phyloP scores from a whole-genome alignment of 37 sponge, comb jelly and placozoan genomes.

The Geodia barretti region DNA sequence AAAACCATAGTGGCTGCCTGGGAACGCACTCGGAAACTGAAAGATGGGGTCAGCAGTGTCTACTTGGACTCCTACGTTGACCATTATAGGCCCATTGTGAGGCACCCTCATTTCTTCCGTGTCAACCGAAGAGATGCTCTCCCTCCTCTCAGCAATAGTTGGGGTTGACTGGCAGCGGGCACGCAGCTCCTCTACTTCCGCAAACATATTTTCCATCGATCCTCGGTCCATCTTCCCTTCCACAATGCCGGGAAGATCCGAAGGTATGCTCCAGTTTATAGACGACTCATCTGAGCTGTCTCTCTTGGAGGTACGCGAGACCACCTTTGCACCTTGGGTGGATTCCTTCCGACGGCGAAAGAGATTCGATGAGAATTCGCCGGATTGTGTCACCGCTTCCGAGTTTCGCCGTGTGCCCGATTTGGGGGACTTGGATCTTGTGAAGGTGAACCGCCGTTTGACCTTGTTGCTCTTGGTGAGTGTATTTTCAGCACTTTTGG shows the following conservation, averaged over 20 bases:
- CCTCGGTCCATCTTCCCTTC: background rate
- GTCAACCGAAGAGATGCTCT: background rate
- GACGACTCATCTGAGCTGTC: slow-evolving; percentile 32
- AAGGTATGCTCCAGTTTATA: slow-evolving; percentile 50
- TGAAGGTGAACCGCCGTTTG: slow-evolving; percentile 18
- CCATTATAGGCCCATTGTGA: background rate
- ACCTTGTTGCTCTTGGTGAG: background rate
- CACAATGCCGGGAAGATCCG: slow-evolving; percentile 43
- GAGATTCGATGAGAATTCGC: background rate
- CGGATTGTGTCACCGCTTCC: background rate
- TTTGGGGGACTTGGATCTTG: background rate
- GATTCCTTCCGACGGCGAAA: background rate
- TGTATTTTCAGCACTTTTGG: background rate
- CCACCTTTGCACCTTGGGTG: background rate
- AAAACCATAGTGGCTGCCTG: background rate
- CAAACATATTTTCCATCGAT: slow-evolving; percentile 1
- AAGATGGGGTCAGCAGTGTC: background rate
- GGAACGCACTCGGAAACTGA: background rate
- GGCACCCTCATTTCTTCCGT: background rate
- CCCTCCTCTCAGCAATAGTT: slow-evolving; percentile 18
- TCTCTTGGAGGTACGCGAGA: background rate
- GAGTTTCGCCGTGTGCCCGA: background rate
- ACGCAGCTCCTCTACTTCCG: background rate
- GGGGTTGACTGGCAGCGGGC: slow-evolving; percentile 7
- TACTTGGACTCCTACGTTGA: slow-evolving; percentile 22